Conservation (phyloP, 2,797 vertebrate genomes). For the Rhinoraja longicauda region DNA sequence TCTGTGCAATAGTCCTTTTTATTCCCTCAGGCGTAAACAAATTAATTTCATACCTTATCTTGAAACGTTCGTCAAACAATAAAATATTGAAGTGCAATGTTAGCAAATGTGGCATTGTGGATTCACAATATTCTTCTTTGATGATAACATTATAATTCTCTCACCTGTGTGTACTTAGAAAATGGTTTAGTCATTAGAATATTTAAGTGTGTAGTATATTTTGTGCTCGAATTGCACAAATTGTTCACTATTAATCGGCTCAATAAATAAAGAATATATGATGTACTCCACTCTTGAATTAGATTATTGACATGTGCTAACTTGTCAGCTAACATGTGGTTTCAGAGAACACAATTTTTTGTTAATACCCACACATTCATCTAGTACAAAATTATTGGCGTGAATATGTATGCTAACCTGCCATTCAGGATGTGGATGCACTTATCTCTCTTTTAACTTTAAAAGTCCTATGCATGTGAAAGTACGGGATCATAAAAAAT, state of each 20-base stretch:
- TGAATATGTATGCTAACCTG: not conserved
- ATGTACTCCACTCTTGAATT: not conserved
- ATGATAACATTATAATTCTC: not conserved
- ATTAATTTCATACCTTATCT: not conserved
- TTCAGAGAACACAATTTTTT: not conserved
- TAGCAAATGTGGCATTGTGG: not conserved
- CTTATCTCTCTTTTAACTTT: not conserved
- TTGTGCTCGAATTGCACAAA: not conserved
- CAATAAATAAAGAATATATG: not conserved
- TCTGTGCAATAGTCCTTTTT: not conserved
- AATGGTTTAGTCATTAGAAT: not conserved
- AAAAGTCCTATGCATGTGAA: not conserved
- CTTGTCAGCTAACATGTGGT: not conserved
- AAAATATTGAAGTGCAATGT: not conserved
- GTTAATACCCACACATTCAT: not conserved
- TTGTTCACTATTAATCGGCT: not conserved
- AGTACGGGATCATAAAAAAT: not conserved
- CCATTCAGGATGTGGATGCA: not conserved
- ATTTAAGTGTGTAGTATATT: not conserved
- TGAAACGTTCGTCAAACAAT: not conserved
- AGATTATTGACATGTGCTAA: not conserved
- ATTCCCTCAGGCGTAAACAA: not conserved
- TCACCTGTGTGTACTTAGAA: not conserved
- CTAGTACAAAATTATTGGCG: not conserved
- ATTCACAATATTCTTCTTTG: not conserved